phyloP scores from a whole-genome alignment of 2,113 vertebrate genomes.

The Petroica traversi region DNA sequence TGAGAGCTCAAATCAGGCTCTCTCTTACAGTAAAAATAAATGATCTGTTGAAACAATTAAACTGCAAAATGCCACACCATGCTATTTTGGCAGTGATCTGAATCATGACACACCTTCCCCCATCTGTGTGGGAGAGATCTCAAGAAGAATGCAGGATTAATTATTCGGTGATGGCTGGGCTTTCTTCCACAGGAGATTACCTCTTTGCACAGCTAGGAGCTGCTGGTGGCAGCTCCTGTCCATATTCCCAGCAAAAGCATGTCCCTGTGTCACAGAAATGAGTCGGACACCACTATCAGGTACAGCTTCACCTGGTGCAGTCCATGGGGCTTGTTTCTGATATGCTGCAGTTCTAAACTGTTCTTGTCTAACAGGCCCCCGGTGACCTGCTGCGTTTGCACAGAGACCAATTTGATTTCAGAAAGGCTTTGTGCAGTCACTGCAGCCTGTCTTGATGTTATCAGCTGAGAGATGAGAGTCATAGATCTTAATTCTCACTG shows the following conservation, averaged over 20 bases:
- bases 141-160: conserved; percentile 43
- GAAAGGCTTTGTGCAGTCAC: neutral
- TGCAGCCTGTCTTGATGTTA: conserved; percentile 18
- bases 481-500: conserved; percentile 17
- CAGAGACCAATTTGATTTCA: neutral
- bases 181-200: conserved; percentile 11
- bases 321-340: neutral
- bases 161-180: neutral
- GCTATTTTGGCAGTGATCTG: conserved; percentile 50
- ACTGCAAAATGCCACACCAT: neutral
- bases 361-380: neutral
- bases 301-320: neutral
- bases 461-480: conserved; percentile 5
- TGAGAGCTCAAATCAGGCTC: neutral
- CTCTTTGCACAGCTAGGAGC: neutral
- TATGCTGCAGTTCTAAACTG: neutral
- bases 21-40: neutral
- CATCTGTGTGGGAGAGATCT: conserved; percentile 35
- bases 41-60: conserved; percentile 20
- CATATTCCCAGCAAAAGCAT: neutral
- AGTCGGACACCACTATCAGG: neutral
- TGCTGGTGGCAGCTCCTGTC: neutral
- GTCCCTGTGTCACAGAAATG: neutral
- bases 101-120: conserved; percentile 46
- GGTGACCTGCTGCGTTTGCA: neutral